These are phyloP conservation scores for Melanargia galathea DNA, from an alignment of 2,888 invertebrate genomes.

Conservation along the genomic window DNA sequence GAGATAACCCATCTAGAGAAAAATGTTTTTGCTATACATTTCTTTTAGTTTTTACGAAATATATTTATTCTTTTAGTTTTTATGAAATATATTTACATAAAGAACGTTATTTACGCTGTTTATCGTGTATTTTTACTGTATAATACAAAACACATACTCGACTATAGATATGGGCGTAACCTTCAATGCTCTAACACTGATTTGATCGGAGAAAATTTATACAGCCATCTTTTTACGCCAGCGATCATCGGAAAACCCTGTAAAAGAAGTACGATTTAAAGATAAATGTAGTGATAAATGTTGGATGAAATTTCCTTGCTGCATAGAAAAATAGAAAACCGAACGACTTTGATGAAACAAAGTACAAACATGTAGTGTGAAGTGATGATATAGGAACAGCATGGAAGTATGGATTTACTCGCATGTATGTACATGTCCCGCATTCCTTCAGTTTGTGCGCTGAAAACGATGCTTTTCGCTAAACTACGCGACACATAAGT, in stretches of 20 bases:
- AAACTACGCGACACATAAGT: slow-evolving; percentile 34
- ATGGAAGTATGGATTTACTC: not conserved
- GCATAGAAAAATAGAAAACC: no score
- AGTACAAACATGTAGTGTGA: no score
- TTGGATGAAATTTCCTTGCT: no score
- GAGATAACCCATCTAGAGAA: slow-evolving; percentile 17
- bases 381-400: no score
- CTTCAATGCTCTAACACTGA: slow-evolving; percentile 69
- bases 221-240: slow-evolving; percentile 46
- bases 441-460: slow-evolving; percentile 24
- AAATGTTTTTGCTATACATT: not conserved
- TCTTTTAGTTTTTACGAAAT: slow-evolving; percentile 5
- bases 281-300: no score
- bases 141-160: slow-evolving; percentile 35
- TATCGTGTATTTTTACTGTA: slow-evolving; percentile 3
- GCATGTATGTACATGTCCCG: not conserved
- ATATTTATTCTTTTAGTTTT: slow-evolving; percentile 7
- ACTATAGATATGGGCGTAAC: slow-evolving; percentile 41
- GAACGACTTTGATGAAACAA: no score
- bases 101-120: not conserved
- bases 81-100: slow-evolving; percentile 11
- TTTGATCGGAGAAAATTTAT: slow-evolving; percentile 56
- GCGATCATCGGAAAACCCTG: slow-evolving; percentile 73
- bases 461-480: slow-evolving; percentile 27
- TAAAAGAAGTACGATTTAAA: slow-evolving; percentile 41